These are phyloP conservation scores for Luperina nickerlii DNA, from an alignment of 2,888 invertebrate genomes.

Conservation along the genomic window DNA sequence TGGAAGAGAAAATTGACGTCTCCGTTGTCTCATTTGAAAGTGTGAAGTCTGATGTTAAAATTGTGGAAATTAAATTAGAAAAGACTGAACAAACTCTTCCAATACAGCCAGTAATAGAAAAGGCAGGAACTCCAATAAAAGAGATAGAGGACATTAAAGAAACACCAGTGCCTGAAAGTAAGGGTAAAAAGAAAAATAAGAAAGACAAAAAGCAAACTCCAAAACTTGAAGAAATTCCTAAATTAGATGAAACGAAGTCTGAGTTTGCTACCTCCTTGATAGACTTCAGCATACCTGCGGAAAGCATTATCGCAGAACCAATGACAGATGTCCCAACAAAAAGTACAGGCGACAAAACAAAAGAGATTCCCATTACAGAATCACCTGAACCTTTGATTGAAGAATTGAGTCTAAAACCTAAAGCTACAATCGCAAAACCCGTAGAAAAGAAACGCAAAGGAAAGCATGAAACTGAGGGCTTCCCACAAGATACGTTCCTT, in stretches of 20 bases:
- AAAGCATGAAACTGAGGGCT: conserved; percentile 57
- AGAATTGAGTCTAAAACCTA: conserved; percentile 72
- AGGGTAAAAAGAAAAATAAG: conserved; percentile 70
- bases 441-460: conserved; percentile 81
- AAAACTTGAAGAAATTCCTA: conserved; percentile 46
- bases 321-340: conserved; percentile 5
- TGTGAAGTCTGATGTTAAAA: conserved; percentile 27
- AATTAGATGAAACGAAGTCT: conserved; percentile 17
- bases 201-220: conserved; percentile 68
- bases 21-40: conserved; percentile 5
- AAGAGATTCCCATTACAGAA: conserved; percentile 24
- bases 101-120: conserved; percentile 33
- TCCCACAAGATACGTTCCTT: conserved; percentile 20
- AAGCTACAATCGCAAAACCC: conserved; percentile 83
- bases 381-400: conserved; percentile 19
- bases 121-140: conserved; percentile 4
- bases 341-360: conserved; percentile 25
- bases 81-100: conserved; percentile 11
- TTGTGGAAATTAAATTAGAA: conserved; percentile 28
- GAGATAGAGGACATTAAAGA: conserved; percentile 38
- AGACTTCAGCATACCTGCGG: conserved; percentile 11
- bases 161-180: conserved; percentile 44
- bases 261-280: conserved; percentile 18
- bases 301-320: not conserved
- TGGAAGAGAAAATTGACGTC: conserved; percentile 37